Conservation (phyloP, 2,113 vertebrate species). For the Callipepla californica region DNA sequence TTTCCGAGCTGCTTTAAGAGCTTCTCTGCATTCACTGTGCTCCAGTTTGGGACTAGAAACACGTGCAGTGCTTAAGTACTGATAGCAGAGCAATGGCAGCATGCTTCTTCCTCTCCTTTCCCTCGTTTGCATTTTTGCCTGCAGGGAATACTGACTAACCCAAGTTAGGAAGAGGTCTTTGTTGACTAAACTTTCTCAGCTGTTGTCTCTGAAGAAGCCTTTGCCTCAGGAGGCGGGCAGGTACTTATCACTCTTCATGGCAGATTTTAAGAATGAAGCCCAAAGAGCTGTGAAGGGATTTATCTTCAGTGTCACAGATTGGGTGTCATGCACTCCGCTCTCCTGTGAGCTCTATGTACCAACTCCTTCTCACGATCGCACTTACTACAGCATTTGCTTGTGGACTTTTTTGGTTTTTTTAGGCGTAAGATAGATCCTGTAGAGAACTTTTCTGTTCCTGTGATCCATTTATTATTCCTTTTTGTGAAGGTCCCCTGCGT, state of each 20-base stretch:
- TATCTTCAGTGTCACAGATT: background rate
- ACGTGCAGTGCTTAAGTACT: accelerated
- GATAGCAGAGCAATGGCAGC: background rate
- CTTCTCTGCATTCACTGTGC: background rate
- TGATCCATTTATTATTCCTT: background rate
- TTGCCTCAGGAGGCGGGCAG: background rate
- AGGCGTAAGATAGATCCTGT: background rate
- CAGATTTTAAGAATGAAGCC: background rate
- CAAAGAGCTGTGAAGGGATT: background rate
- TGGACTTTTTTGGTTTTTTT: background rate
- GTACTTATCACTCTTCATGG: background rate
- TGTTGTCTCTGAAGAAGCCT: background rate
- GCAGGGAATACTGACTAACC: background rate
- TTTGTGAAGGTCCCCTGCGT: background rate
- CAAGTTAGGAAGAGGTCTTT: background rate
- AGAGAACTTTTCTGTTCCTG: background rate
- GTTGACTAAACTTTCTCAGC: background rate
- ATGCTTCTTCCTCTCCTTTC: background rate
- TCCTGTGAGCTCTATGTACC: accelerated
- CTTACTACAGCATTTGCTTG: background rate
- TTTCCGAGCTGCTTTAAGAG: background rate
- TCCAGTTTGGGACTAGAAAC: background rate
- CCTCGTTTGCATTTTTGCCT: background rate
- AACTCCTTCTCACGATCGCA: background rate
- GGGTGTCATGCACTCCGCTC: background rate